Base-by-base conservation (phyloP, 2,797 vertebrate genomes). In the Cebuella pygmaea region DNA sequence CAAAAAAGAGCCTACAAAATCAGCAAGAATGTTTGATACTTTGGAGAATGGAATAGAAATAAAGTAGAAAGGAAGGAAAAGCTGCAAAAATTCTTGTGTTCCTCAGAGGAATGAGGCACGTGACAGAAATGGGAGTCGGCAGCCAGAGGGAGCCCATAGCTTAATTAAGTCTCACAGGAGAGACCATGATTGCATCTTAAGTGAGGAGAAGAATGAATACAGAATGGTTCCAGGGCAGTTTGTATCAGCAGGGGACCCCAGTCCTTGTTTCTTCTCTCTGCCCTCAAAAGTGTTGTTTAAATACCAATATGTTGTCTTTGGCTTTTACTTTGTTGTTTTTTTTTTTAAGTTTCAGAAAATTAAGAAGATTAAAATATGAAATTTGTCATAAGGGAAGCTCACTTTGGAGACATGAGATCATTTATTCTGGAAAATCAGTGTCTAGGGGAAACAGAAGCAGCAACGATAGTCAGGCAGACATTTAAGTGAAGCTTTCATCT, bases 101-200 rank as follows among this genome's bases (percentile, higher is more conserved):
- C 33, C 14, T 39, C 36, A 50, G 57, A 74, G 33, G 19, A 78
- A 75, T 27, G 41, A 52, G 24, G 7, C 0, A 0, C 2, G 33
- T 41, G 41, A 52, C n/a, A 50, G 5, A 90, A 10, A 27, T 1
- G 10, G 26, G 36, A 75, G 48, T 27, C 4, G 19, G 52, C 27
- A 44, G 55, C 36, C 61, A 76, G 36, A 76, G 81, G 64, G 82
- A 92, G 20, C 33, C 19, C 20, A 17, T 2, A 8, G 5, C 67
- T 70, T 91, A 88, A 86, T 55, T n/a, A 92, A 59, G 14, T 92
- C 83, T 95, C 90, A 10, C 15, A 52, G 57, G 61, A 94, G 79
- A 87, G 44, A 39, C 12, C 11, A 13, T 75, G 76, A 1, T 5
- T 13, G 11, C n/a, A 14, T 44, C 19, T 39, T 52, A 33, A 61